phyloP scores from a whole-genome alignment of 2,113 vertebrate species.

The Ancistrus triradiatus region DNA sequence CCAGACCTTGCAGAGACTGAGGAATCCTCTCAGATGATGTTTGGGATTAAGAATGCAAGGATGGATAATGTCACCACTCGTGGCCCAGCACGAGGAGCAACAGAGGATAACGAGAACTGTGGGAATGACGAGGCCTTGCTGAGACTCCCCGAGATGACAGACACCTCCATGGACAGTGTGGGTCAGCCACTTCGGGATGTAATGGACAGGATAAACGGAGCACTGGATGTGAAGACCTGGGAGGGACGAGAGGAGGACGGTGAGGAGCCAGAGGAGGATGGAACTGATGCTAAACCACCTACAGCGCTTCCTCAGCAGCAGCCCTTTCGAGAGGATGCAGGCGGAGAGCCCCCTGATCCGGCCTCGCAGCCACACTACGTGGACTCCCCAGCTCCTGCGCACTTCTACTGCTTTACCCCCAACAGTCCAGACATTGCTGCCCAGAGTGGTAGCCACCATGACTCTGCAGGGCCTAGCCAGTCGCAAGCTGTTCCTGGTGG shows the following conservation, averaged over 20 bases:
- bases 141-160: slow-evolving; percentile 83
- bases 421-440: slow-evolving; percentile 85
- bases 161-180: slow-evolving; percentile 86
- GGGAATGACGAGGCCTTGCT: slow-evolving; percentile 49
- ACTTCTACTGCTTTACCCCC: slow-evolving; percentile 88
- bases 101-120: slow-evolving; percentile 43
- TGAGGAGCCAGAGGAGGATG: background rate
- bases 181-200: slow-evolving; percentile 85
- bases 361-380: slow-evolving; percentile 58
- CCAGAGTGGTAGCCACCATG: slow-evolving; percentile 88
- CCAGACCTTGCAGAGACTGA: slow-evolving; percentile 60
- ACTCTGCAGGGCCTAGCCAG: slow-evolving; percentile 88
- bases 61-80: slow-evolving; percentile 42
- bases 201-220: slow-evolving; percentile 78
- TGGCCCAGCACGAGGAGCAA: slow-evolving; percentile 42
- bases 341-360: slow-evolving; percentile 76
- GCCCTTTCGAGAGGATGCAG: slow-evolving; percentile 86
- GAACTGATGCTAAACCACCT: background rate
- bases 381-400: slow-evolving; percentile 72
- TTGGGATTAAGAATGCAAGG: slow-evolving; percentile 3
- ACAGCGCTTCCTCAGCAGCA: slow-evolving; percentile 58
- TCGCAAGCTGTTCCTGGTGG: slow-evolving; percentile 82
- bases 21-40: slow-evolving; percentile 20
- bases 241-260: slow-evolving; percentile 23
- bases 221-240: slow-evolving; percentile 73